These are phyloP conservation scores for Odontothrips loti DNA, from an alignment of 2,888 invertebrate species.

Conservation along the genomic window DNA sequence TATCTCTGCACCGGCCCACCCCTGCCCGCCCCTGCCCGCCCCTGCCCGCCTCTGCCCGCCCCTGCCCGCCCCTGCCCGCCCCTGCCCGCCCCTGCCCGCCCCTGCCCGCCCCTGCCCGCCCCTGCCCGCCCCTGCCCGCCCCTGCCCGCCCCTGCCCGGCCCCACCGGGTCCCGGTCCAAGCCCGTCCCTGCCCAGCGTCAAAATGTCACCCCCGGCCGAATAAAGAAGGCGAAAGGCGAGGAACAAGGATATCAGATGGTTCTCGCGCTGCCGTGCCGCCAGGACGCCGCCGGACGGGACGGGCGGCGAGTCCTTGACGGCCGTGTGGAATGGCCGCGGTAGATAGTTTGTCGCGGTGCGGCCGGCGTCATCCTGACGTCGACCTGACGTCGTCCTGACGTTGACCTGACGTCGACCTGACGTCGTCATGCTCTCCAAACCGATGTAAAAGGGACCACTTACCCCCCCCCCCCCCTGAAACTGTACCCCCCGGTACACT, in stretches of 20 bases:
- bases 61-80: neutral
- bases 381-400: no score
- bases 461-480: no score
- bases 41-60: neutral
- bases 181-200: neutral
- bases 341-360: no score
- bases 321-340: no score
- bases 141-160: neutral
- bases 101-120: neutral
- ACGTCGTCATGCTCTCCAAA: no score
- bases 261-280: neutral
- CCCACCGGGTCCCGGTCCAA: no score
- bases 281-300: no score
- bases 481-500: no score
- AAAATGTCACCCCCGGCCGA: neutral
- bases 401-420: no score
- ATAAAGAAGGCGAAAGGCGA: slow-evolving; percentile 1
- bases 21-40: neutral
- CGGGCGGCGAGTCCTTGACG: no score
- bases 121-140: neutral
- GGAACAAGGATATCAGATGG: neutral
- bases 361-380: no score
- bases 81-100: neutral
- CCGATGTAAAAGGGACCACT: no score
- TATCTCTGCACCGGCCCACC: neutral